These are phyloP conservation scores for Spinus pinus DNA, from an alignment of 2,797 vertebrate species.

Conservation along the genomic window DNA sequence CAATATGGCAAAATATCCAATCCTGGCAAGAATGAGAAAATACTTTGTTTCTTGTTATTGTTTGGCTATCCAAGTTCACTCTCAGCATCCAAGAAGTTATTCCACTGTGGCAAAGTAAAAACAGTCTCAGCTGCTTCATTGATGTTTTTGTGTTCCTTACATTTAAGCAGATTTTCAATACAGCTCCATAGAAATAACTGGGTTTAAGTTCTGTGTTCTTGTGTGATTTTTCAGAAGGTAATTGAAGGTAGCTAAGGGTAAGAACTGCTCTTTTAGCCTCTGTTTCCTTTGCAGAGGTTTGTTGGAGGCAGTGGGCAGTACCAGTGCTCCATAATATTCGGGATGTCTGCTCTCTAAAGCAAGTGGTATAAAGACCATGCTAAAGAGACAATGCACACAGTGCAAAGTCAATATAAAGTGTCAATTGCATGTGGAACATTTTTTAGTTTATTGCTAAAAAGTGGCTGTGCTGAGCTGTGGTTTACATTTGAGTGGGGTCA, in stretches of 20 bases:
- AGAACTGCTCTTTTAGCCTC: not conserved
- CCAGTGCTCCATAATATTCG: not conserved
- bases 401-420: not conserved
- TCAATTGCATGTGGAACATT: not conserved
- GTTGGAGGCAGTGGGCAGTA: not conserved
- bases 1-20: not conserved
- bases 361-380: not conserved
- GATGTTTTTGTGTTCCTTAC: not conserved
- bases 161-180: not conserved
- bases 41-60: not conserved
- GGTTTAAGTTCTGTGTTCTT: not conserved
- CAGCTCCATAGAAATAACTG: not conserved
- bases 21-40: not conserved
- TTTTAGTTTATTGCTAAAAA: not conserved
- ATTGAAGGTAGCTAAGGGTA: not conserved
- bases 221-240: not conserved
- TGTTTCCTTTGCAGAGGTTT: not conserved
- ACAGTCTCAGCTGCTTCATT: not conserved
- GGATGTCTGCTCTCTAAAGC: not conserved
- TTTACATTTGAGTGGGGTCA: not conserved
- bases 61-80: not conserved
- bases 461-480: not conserved
- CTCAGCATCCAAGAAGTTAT: not conserved
- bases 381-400: not conserved
- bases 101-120: not conserved